Evolutionary conservation across 2,888 invertebrate genomes (phyloP).

Genomic region (Pollenia griseotomentosa): DNA sequence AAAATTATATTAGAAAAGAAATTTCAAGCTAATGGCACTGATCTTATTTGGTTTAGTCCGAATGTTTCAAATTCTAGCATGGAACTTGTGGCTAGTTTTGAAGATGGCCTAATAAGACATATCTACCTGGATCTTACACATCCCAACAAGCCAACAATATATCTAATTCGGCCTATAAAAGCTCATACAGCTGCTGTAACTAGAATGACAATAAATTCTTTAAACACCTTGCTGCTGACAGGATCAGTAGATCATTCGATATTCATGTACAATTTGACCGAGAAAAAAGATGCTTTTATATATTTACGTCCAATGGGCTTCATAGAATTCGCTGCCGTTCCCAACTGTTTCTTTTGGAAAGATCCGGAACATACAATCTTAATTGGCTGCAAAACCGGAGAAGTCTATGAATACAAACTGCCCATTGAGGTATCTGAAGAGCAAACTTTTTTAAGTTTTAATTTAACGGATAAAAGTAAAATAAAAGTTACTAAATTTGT

Average conservation of each 20-base stretch:
- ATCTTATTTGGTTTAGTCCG: constrained; percentile 89
- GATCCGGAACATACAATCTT: constrained; percentile 85
- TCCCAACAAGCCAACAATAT: constrained; percentile 72
- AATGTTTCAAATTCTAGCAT: constrained; percentile 87
- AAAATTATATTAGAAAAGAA: constrained; percentile 87
- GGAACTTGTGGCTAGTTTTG: constrained; percentile 88
- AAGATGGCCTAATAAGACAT: constrained; percentile 89
- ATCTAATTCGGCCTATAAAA: constrained; percentile 86
- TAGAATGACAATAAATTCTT: constrained; percentile 86
- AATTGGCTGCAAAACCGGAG: constrained; percentile 86
- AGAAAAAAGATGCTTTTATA: constrained; percentile 82
- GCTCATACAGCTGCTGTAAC: constrained; percentile 88
- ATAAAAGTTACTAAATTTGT: constrained; percentile 84
- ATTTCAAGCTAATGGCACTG: constrained; percentile 86
- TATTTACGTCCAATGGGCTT: constrained; percentile 88
- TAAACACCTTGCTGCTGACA: constrained; percentile 87
- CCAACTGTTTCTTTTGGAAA: constrained; percentile 89
- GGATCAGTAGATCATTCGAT: constrained; percentile 89
- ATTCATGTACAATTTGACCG: constrained; percentile 87
- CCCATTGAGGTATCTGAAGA: constrained; percentile 84
- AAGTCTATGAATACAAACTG: constrained; percentile 85
- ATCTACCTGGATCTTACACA: constrained; percentile 79
- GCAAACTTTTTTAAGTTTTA: constrained; percentile 81
- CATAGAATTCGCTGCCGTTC: constrained; percentile 87
- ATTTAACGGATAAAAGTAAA: constrained; percentile 79